Evolutionary conservation across 2,888 invertebrate species (phyloP), one percentile per base, ranked within the genome.

Genomic region (Patella caerulea): DNA sequence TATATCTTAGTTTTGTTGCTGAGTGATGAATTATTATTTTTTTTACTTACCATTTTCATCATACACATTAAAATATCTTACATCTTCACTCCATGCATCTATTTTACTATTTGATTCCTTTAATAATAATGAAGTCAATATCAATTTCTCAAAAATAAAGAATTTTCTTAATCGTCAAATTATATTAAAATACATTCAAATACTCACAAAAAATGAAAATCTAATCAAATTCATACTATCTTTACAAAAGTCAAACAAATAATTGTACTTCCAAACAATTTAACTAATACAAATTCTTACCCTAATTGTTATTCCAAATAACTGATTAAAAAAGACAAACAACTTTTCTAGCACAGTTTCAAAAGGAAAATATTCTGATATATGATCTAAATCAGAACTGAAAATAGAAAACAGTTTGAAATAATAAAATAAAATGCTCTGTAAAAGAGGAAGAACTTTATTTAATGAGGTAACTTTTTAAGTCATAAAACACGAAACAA

Each of bases 81-180:
- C 97, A 89, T 96, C 95, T 79, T 95, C 94, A 88, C 97, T 95
- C 98, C 98, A 98, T 0, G 94, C 94, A 74, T 95, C 94, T 0
- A 94, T 94, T 81, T 93, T 93, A 3, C 79, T 76, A 29, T 79
- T 79, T 19, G 77, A 73, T 71, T 83, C 83, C 79, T 79, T 71
- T 24, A 79, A n/a, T 15, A 3, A 71, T 15, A 70, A 56, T 14
- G 45, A 72, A 77, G 75, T 11, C 14, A n/a, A 70, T 96, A 95
- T 29, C 55, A 45, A 79, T 19, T 12, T 9, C 45, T n/a, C 12
- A 74, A 74, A 17, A 69, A 76, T 71, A 53, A 69, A 11, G 53
- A 34, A 56, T 14, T n/a, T 19, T 55, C 55, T 73, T 65, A 54
- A 72, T 53, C 65, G 17, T 17, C 69, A 55, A 54, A 77, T 70